These are phyloP conservation scores for Lophius piscatorius DNA, from an alignment of 2,113 vertebrate genomes.

Conservation along the genomic window DNA sequence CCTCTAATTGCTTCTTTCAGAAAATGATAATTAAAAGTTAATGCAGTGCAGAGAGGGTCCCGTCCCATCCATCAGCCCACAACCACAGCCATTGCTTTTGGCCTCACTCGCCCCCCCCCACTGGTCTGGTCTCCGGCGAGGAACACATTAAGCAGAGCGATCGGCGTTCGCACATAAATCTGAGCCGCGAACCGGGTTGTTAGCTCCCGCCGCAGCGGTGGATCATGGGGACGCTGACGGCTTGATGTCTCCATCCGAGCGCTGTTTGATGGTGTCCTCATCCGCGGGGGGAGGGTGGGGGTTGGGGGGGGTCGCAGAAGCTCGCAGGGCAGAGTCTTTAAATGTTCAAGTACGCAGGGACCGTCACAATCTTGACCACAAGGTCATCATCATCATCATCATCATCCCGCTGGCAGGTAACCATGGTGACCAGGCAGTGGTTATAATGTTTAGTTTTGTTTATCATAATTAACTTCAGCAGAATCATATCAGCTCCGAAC, in stretches of 20 bases:
- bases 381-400: constrained; percentile 64
- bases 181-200: constrained; percentile 53
- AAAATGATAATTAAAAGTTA: constrained; percentile 77
- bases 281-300: constrained; percentile 40
- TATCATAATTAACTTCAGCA: constrained; percentile 31
- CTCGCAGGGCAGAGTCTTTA: constrained; percentile 33
- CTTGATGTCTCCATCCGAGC: constrained; percentile 25
- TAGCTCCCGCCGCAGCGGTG: constrained; percentile 45
- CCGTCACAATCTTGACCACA: too few relatives aligned
- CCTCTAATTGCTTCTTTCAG: constrained; percentile 67
- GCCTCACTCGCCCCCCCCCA: constrained; percentile 53
- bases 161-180: constrained; percentile 66
- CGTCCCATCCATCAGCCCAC: constrained; percentile 53
- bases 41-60: constrained; percentile 68
- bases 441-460: too few relatives aligned
- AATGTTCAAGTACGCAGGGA: constrained; percentile 66
- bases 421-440: too few relatives aligned
- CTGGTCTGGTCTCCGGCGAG: constrained; percentile 48
- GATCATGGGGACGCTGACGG: constrained; percentile 29
- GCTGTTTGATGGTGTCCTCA: constrained; percentile 49
- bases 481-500: constrained; percentile 33
- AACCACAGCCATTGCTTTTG: constrained; percentile 71
- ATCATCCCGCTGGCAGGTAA: too few relatives aligned
- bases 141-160: constrained; percentile 64
- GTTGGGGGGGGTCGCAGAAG: constrained; percentile 32